A percentile compares a stretch with the other conserved stretches of the same genome.
Conservation (phyloP, 2,113 vertebrate species). For the Sphaerodactylus townsendi region DNA sequence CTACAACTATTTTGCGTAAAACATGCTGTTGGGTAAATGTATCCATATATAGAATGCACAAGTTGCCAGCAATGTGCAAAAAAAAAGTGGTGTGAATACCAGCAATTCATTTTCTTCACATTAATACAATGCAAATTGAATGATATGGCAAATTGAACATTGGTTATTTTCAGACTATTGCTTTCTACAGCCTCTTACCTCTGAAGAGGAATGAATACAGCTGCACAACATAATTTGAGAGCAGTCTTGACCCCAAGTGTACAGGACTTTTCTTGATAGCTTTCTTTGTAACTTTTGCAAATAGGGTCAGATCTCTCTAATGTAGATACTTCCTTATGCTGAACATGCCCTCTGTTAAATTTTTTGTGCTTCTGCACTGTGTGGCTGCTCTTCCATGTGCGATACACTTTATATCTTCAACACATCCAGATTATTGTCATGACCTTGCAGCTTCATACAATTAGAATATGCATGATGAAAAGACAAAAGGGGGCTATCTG, state of each 20-base stretch:
- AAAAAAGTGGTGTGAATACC: background rate
- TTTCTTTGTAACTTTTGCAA: background rate
- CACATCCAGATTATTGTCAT: background rate
- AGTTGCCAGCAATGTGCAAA: background rate
- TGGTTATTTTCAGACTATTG: background rate
- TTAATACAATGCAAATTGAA: background rate
- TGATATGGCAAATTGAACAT: background rate
- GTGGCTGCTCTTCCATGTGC: background rate
- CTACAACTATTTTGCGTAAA: background rate
- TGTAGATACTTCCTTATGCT: background rate
- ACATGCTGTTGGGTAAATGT: background rate
- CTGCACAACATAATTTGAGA: background rate
- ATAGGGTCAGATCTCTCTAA: background rate
- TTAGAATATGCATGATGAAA: background rate
- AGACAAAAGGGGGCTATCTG: background rate
- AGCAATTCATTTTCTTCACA: background rate
- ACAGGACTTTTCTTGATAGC: background rate
- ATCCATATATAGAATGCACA: background rate
- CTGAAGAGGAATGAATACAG: background rate
- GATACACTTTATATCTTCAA: background rate
- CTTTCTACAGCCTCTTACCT: background rate
- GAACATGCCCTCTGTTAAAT: background rate
- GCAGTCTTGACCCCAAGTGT: accelerated
- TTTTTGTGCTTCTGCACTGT: background rate
- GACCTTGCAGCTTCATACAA: background rate